Evolutionary conservation across 2,888 invertebrate species (phyloP), one percentile per base, ranked within the genome.

Genomic region (Aspidapion aeneum): DNA sequence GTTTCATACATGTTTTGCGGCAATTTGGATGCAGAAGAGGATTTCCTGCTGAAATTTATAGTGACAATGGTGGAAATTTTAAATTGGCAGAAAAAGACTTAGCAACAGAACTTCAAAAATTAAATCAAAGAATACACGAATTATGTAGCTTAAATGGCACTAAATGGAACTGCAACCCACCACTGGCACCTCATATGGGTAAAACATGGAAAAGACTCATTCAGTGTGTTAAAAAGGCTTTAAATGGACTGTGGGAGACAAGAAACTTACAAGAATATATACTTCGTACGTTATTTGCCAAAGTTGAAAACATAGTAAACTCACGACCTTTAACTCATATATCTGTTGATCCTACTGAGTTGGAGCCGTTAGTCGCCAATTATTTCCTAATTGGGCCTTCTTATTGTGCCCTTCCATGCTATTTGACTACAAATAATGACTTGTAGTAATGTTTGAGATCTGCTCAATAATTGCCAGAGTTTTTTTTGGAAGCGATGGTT

Each of bases 31-130:
- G 35, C 35, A 35, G 35, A 35, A 35, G 35, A 17, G 35, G 49
- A 18, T 35, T 61, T 61, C 60, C 63, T 18, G 18, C 12, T 52
- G 54, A 63, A 63, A 21, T 63, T 3, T 63, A 63, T 48, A 52
- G 59, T 19, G 55, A 63, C 52, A 63, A 63, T 55, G 59, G 55
- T 18, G 49, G 16, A 60, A 63, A 63, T 21, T 63, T 18, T 35
- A 61, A 48, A 57, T 1, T 18, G 18, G 48, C 61, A 3, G 56
- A 61, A 58, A n/a, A 57, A 12, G 22, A 58, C n/a, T 17, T 58
- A 2, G 18, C 21, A 17, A 22, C 21, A n/a, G 35, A 18, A 12
- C 12, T 35, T 3, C 3, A 35, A 35, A 35, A 35, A 35, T 35
- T 3, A 35, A 35, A 35, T 35, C n/a, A 35, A 35, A 35, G 35